Conservation (phyloP, 1,140 invertebrate species). For the Trachelipus rathkii region DNA sequence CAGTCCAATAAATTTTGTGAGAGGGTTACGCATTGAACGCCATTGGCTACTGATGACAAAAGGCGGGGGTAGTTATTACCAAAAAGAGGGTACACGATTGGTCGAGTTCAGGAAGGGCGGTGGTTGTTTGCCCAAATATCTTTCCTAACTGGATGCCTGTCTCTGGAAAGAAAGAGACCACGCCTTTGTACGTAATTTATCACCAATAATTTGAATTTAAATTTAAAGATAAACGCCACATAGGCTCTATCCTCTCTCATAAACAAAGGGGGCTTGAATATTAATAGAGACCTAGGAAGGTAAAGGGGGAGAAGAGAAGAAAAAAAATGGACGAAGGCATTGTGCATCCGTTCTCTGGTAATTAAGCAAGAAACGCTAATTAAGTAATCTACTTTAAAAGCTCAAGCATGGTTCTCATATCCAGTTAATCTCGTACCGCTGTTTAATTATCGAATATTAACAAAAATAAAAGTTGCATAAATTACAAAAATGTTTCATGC, state of each 20-base stretch:
- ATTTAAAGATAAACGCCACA: slow-evolving; percentile 2
- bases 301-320: not conserved
- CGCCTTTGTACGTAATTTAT: not conserved
- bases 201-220: slow-evolving; percentile 13
- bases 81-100: not conserved
- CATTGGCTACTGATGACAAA: not conserved
- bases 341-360: not conserved
- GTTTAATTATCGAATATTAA: slow-evolving; percentile 7
- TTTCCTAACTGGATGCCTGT: not conserved
- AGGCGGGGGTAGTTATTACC: not conserved
- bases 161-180: not conserved
- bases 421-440: not conserved
- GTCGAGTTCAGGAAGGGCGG: not conserved
- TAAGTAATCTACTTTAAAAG: slow-evolving; percentile 6
- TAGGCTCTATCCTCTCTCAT: not conserved
- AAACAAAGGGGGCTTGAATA: slow-evolving; percentile 1
- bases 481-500: too few relatives aligned
- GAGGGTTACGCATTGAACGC: not conserved
- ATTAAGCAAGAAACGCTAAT: not conserved
- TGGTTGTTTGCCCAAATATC: not conserved
- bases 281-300: not conserved
- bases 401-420: not conserved
- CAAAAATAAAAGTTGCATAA: too few relatives aligned
- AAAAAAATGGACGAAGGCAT: not conserved
- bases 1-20: not conserved